A percentile compares a stretch with the other conserved stretches of the same genome.
These are phyloP conservation scores for Plebejus anna DNA, from an alignment of 2,888 invertebrate genomes.

Conservation along the genomic window DNA sequence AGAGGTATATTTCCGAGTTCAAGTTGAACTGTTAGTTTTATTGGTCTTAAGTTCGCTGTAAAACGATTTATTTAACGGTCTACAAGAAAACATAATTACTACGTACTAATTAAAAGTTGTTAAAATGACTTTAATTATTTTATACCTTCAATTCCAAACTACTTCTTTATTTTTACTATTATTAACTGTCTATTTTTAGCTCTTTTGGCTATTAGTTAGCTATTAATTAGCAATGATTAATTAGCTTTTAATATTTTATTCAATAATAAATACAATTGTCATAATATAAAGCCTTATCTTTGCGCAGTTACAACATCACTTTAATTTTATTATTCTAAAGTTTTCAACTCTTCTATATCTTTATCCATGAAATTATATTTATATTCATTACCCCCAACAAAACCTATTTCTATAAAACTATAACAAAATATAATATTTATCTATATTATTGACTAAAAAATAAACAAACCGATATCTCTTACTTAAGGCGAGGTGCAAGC, in stretches of 20 bases:
- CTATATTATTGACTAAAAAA: too few relatives aligned
- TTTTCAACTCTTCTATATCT: too few relatives aligned
- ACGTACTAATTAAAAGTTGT: constrained; percentile 24
- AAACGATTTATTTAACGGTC: constrained; percentile 14
- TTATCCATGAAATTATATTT: too few relatives aligned
- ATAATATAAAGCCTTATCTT: background rate
- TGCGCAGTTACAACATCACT: background rate
- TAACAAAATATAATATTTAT: too few relatives aligned
- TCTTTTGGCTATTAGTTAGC: background rate
- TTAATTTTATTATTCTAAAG: too few relatives aligned
- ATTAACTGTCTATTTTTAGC: background rate
- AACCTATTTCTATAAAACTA: too few relatives aligned
- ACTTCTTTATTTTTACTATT: background rate
- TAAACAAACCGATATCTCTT: too few relatives aligned
- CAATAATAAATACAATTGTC: background rate
- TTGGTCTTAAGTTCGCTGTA: constrained; percentile 21
- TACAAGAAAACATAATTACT: constrained; percentile 15
- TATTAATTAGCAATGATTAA: too few relatives aligned
- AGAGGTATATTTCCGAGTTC: background rate
- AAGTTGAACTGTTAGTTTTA: constrained; percentile 25
- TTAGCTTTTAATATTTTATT: background rate
- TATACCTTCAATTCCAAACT: background rate
- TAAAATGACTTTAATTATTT: constrained; percentile 18
- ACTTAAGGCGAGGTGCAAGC: too few relatives aligned
- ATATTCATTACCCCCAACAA: too few relatives aligned